Conservation (phyloP, 2,888 invertebrate genomes). For the Caenorhabditis sulstoni region DNA sequence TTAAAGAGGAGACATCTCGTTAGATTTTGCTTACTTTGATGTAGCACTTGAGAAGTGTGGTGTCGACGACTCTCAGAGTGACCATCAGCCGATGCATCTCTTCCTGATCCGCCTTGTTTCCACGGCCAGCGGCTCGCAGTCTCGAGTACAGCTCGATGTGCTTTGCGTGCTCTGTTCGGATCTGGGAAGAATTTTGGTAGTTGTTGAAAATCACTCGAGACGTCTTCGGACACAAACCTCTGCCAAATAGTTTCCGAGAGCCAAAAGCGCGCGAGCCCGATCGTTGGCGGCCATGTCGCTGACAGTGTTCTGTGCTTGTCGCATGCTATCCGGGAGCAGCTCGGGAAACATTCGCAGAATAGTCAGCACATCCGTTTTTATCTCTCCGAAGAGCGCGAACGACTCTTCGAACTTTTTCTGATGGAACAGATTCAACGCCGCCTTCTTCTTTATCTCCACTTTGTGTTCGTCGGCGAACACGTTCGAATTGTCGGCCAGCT, state of each 20-base stretch:
- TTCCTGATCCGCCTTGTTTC: slow-evolving; percentile 30
- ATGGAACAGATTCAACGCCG: slow-evolving; percentile 92
- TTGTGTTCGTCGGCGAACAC: slow-evolving; percentile 69
- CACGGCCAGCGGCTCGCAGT: slow-evolving; percentile 17
- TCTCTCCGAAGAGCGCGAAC: slow-evolving; percentile 85
- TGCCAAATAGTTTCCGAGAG: slow-evolving; percentile 92
- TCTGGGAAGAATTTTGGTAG: too few species aligned
- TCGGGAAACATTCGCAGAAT: slow-evolving; percentile 96
- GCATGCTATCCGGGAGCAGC: slow-evolving; percentile 84
- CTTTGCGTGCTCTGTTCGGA: slow-evolving; percentile 55
- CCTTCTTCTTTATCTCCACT: slow-evolving; percentile 88
- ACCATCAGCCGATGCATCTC: slow-evolving; percentile 43
- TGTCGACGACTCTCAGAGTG: slow-evolving; percentile 94
- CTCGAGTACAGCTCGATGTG: slow-evolving; percentile 53
- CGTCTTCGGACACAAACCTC: too few species aligned
- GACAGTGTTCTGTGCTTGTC: slow-evolving; percentile 7
- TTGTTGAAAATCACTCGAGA: too few species aligned
- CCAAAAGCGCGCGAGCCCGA: slow-evolving; percentile 88
- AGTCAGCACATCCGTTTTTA: slow-evolving; percentile 88
- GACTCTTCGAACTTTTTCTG: slow-evolving; percentile 91
- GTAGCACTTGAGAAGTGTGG: slow-evolving; percentile 96
- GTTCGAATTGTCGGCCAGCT: slow-evolving; percentile 71
- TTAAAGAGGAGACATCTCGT: background rate
- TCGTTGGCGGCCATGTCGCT: slow-evolving; percentile 81
- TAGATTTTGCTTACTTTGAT: slow-evolving; percentile 88